Conservation (phyloP, 2,888 invertebrate species). For the Pseudolycoriella hygida region DNA sequence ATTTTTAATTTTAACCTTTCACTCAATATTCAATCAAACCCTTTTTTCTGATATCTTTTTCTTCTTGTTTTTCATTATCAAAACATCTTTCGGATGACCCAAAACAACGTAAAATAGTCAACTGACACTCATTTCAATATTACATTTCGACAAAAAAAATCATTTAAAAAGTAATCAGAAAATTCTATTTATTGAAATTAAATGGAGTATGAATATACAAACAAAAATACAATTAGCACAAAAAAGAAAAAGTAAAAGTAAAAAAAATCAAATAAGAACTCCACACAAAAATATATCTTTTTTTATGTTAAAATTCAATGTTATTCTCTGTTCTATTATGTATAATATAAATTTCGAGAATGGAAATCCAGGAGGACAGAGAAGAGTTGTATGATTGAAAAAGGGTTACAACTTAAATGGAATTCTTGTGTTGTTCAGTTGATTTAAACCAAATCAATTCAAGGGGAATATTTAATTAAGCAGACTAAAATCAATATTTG, state of each 20-base stretch:
- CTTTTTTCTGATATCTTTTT: too few species aligned
- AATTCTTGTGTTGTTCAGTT: slow-evolving; percentile 13
- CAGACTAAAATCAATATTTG: slow-evolving; percentile 4
- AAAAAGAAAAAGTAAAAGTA: neutral
- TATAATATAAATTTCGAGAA: neutral
- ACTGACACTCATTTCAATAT: too few species aligned
- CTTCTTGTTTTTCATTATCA: too few species aligned
- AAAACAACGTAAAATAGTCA: too few species aligned
- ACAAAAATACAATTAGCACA: slow-evolving; percentile 1
- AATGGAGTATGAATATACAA: neutral
- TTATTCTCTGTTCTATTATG: neutral
- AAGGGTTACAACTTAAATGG: slow-evolving; percentile 13
- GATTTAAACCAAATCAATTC: slow-evolving; percentile 13
- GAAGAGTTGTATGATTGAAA: slow-evolving; percentile 3
- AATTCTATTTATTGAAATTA: neutral
- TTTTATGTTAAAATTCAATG: neutral
- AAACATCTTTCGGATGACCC: too few species aligned
- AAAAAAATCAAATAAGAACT: neutral
- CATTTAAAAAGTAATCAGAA: neutral
- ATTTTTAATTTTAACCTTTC: too few species aligned
- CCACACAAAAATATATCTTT: neutral
- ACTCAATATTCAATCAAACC: too few species aligned
- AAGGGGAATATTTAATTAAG: slow-evolving; percentile 10
- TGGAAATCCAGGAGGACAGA: neutral
- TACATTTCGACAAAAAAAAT: too few species aligned